Evolutionary conservation across 1,140 invertebrate genomes (phyloP).

Genomic region (Euura lappo): DNA sequence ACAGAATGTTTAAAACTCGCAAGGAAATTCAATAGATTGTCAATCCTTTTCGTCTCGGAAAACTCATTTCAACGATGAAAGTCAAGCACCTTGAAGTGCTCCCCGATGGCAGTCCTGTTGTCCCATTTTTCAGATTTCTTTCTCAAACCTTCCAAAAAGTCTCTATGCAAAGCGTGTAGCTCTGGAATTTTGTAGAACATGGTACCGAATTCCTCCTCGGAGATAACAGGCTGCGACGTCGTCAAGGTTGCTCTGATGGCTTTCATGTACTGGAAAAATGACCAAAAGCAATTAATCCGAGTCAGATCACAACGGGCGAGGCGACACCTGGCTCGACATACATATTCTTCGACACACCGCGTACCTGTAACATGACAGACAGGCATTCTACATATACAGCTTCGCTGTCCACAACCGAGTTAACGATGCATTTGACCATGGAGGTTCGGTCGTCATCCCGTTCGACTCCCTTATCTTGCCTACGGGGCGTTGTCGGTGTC

Average conservation of each 20-base stretch:
- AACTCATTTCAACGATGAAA: not conserved
- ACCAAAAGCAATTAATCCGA: constrained; percentile 12
- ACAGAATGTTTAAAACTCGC: too few species aligned
- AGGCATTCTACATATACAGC: constrained; percentile 88
- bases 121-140: constrained; percentile 77
- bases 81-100: constrained; percentile 75
- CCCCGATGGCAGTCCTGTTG: constrained; percentile 72
- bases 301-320: constrained; percentile 8
- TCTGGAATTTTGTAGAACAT: constrained; percentile 95
- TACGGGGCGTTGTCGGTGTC: constrained; percentile 56
- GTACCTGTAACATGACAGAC: constrained; percentile 84
- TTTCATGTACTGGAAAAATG: constrained; percentile 83
- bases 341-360: not conserved
- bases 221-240: constrained; percentile 88
- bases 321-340: not conserved
- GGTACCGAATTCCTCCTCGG: constrained; percentile 85
- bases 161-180: constrained; percentile 79
- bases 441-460: constrained; percentile 71
- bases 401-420: constrained; percentile 90
- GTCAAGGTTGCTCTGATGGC: constrained; percentile 85
- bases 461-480: constrained; percentile 50
- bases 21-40: too few species aligned
- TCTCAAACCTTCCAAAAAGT: constrained; percentile 79
- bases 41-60: too few species aligned
- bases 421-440: constrained; percentile 85